Percentiles rank a stretch among this genome's conserved stretches.
These are phyloP conservation scores for Drosophila virilis DNA, from an alignment of 1,140 invertebrate species.

Conservation along the genomic window DNA sequence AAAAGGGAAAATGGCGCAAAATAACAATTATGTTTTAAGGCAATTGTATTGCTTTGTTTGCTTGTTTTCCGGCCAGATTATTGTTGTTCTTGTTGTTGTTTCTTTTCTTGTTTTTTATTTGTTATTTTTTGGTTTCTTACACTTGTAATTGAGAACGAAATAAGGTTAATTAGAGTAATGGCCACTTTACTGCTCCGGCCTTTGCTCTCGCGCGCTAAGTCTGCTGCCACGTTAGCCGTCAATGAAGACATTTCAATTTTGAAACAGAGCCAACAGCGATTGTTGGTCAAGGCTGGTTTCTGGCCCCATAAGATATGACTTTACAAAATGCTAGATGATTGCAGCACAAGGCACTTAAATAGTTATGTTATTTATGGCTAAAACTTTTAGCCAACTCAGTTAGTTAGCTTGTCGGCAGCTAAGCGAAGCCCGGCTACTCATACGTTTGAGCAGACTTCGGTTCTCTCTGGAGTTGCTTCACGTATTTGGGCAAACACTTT, in stretches of 20 bases:
- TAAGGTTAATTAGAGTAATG: conserved; percentile 83
- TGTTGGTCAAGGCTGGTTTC: conserved; percentile 64
- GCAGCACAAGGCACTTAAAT: conserved; percentile 51
- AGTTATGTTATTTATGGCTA: conserved; percentile 62
- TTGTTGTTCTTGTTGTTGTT: conserved; percentile 41
- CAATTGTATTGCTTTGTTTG: conserved; percentile 79
- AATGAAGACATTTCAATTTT: conserved; percentile 57
- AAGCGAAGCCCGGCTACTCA: conserved; percentile 21
- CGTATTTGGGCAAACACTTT: conserved; percentile 61
- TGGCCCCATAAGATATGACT: conserved; percentile 10
- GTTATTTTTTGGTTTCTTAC: conserved; percentile 34
- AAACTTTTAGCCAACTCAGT: conserved; percentile 56
- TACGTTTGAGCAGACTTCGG: neutral
- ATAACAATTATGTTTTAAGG: conserved; percentile 83
- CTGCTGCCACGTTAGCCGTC: neutral
- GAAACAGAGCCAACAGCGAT: conserved; percentile 12
- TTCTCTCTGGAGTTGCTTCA: neutral
- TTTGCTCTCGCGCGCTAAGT: conserved; percentile 7
- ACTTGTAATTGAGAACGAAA: conserved; percentile 82
- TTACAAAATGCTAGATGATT: conserved; percentile 28
- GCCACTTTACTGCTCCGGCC: conserved; percentile 54
- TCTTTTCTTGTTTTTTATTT: conserved; percentile 51
- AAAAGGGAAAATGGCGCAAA: conserved; percentile 75
- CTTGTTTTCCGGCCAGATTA: conserved; percentile 29
- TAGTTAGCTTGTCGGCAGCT: conserved; percentile 56